These are phyloP conservation scores for Timema podura DNA, from an alignment of 2,888 invertebrate species.

Conservation along the genomic window DNA sequence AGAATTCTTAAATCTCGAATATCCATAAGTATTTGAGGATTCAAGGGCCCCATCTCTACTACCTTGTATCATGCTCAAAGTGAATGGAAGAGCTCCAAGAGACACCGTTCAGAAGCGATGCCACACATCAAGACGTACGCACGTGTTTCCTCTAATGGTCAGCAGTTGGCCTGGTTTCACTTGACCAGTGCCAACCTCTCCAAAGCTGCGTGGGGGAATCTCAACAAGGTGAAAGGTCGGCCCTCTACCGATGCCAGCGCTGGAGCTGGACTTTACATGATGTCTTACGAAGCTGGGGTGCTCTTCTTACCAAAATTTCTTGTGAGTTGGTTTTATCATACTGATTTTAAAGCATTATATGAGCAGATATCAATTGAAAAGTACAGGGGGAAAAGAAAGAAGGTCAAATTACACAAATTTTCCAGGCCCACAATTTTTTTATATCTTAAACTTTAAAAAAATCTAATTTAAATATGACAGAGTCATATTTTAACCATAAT, in stretches of 20 bases:
- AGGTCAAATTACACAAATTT: too few species aligned
- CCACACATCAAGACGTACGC: slow-evolving; percentile 94
- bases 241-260: slow-evolving; percentile 48
- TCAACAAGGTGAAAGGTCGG: slow-evolving; percentile 51
- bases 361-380: too few species aligned
- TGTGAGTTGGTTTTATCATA: slow-evolving; percentile 54
- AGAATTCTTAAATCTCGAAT: too few species aligned
- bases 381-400: too few species aligned
- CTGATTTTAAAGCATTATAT: neutral
- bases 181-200: slow-evolving; percentile 94
- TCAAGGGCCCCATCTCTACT: too few species aligned
- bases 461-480: too few species aligned
- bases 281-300: slow-evolving; percentile 90
- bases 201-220: slow-evolving; percentile 92
- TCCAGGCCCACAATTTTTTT: neutral
- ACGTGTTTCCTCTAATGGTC: slow-evolving; percentile 64
- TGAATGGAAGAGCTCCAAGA: slow-evolving; percentile 75
- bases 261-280: slow-evolving; percentile 56
- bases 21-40: too few species aligned
- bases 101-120: slow-evolving; percentile 74
- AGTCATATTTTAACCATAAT: too few species aligned
- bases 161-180: slow-evolving; percentile 73
- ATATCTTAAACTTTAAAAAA: too few species aligned
- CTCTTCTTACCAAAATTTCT: slow-evolving; percentile 79
- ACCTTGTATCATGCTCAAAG: slow-evolving; percentile 44